Base-by-base conservation (phyloP, 53 echinoderm and acorn worm genomes). In the Hippasteria phrygiana region DNA sequence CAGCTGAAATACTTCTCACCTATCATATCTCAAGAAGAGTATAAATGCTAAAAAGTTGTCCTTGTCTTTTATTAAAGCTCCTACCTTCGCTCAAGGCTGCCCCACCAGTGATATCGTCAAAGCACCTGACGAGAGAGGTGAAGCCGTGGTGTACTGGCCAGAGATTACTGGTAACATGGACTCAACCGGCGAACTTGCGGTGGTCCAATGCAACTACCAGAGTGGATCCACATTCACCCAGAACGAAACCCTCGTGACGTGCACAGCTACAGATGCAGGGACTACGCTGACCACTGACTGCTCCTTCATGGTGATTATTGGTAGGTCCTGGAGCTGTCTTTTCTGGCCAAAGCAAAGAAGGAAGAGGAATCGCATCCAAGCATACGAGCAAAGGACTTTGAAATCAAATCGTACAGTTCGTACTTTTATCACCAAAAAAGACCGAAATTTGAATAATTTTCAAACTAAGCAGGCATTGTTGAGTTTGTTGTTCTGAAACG, bases 191-290 rank as follows among this genome's bases (percentile, higher is more conserved):
- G 27, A 81, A 27, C 82, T 65, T 3, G 82, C 66, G 0, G 18
- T 0, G 5, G 82, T 81, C 29, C n/a, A 40, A 0, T 81, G 82
- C 18, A 42, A 81, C 17, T 45, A 81, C 29, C 2, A 43, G 24
- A 65, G 66, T 32, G 65, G 82, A 2, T 7, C 27, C 20, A 64
- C 82, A 9, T 81, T 81, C 46, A 81, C 28, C 64, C 33, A 81
- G 45, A 65, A 64, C 1, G 65, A 81, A 65, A 81, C 82, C 41
- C 1, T 29, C 43, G 82, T 81, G 33, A 47, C 9, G 41, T 81
- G 82, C 34, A 63, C 28, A 17, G 82, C 14, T 24, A 81, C 65
- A 13, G 82, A 81, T 26, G 65, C 82, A 32, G 65, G 32, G 32
- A 81, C 29, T 27, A 14, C 2, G 18, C 82, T 81, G 27, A 33